Conservation (phyloP, 2,797 vertebrate genomes). For the Semotilus atromaculatus region DNA sequence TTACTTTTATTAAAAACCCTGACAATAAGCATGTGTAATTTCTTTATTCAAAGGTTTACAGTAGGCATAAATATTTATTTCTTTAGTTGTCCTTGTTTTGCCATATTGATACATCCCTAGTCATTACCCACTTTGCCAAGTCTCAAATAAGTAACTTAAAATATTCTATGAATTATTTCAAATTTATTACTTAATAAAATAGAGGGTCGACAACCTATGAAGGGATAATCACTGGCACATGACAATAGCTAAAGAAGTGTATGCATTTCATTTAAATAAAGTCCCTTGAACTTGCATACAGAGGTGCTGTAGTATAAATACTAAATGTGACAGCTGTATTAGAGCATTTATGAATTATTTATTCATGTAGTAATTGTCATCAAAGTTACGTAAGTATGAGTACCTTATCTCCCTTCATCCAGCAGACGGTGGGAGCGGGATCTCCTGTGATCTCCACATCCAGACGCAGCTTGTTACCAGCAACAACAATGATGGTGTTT, state of each 20-base stretch:
- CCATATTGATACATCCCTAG: background rate
- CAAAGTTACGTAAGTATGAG: background rate
- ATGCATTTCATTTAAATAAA: background rate
- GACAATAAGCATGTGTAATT: background rate
- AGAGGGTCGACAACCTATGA: background rate
- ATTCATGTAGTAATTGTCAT: background rate
- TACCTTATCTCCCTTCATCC: constrained; percentile 82
- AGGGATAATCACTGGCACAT: background rate
- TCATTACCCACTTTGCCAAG: background rate
- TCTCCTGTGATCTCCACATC: constrained; percentile 91
- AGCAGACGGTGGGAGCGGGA: constrained; percentile 83
- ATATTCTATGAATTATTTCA: background rate
- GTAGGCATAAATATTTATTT: background rate
- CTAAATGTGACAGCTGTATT: no score
- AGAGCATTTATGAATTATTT: background rate
- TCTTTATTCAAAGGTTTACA: background rate
- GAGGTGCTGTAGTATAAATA: background rate
- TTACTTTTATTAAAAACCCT: no score
- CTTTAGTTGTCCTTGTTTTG: background rate
- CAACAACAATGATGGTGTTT: constrained; percentile 90
- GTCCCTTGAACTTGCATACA: background rate
- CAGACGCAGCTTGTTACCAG: constrained; percentile 91
- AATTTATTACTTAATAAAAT: background rate
- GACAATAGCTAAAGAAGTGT: background rate
- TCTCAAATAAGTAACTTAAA: background rate